Evolutionary conservation across 1,140 invertebrate species (phyloP), one percentile per base, ranked within the genome.

Genomic region (Philotrypesis tridentata): DNA sequence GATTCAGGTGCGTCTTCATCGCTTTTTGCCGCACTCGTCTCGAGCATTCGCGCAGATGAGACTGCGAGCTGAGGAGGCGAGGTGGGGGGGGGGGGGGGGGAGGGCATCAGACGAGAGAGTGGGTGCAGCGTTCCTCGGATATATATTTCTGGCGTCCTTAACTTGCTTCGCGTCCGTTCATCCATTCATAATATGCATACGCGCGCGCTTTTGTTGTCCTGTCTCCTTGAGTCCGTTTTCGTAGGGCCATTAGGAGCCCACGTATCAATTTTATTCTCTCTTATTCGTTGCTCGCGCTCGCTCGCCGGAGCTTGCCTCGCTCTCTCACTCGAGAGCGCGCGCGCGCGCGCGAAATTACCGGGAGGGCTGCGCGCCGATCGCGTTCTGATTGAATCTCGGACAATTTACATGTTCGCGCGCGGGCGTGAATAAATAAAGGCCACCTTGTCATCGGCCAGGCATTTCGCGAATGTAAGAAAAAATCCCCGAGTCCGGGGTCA

Each of bases 181-280:
- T 91, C 85, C 90, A 90, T 91, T 91, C 89, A 90, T 91, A 90
- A 90, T 90, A 89, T 86, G 87, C 88, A 88, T 89, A 85, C 82
- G 84, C 9, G 84, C 9, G 33, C 84, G 85, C 79, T 89, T 90
- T 90, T 90, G 86, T 88, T 86, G 88, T 86, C 87, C 86, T 84
- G 87, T 87, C 85, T 86, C 88, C 87, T 89, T 85, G 85, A 86
- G 85, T 80, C 83, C 87, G 85, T 87, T 90, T 89, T 89, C 88
- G 87, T 89, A 84, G 85, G 82, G 71, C 88, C 89, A 88, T 89
- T 90, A 90, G 85, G 85, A 82, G 87, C 88, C 89, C 86, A 88
- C 88, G 89, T 90, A 89, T 90, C 89, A 91, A 91, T 91, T 91
- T 91, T 90, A 89, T 88, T 89, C 85, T 33, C 27, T 21, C 77